phyloP scores from a whole-genome alignment of 1,140 invertebrate genomes.

The Pseudomyrmex cubaensis region DNA sequence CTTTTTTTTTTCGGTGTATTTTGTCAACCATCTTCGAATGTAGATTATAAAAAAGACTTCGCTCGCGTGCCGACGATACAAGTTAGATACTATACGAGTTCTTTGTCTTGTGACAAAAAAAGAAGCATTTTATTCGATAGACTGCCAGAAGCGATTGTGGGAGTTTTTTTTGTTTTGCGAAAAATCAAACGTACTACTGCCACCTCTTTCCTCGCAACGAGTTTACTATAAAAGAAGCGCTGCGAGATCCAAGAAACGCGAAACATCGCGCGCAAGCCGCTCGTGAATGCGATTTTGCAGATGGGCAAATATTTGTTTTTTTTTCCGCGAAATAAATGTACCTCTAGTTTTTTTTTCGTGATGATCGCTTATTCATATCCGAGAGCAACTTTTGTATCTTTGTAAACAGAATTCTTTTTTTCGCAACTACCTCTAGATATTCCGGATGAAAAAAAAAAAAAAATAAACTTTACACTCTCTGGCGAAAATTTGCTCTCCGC shows the following conservation, averaged over 20 bases:
- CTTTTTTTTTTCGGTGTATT: no score
- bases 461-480: no score
- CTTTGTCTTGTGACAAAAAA: slow-evolving; percentile 7
- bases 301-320: neutral
- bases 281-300: neutral
- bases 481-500: no score
- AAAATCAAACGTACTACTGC: slow-evolving; percentile 59
- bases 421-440: neutral
- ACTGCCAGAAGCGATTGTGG: slow-evolving; percentile 52
- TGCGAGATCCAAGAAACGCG: slow-evolving; percentile 42
- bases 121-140: slow-evolving; percentile 42
- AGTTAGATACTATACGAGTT: neutral
- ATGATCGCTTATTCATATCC: neutral
- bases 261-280: neutral
- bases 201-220: slow-evolving; percentile 49
- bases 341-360: no score
- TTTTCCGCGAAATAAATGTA: no score
- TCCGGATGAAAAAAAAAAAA: no score
- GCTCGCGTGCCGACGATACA: neutral
- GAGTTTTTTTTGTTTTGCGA: slow-evolving; percentile 29
- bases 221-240: slow-evolving; percentile 57
- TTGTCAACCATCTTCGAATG: neutral
- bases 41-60: slow-evolving; percentile 27
- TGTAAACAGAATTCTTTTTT: neutral
- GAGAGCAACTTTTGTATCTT: neutral